phyloP scores from a whole-genome alignment of 2,797 vertebrate genomes.

The Anniella stebbinsi region DNA sequence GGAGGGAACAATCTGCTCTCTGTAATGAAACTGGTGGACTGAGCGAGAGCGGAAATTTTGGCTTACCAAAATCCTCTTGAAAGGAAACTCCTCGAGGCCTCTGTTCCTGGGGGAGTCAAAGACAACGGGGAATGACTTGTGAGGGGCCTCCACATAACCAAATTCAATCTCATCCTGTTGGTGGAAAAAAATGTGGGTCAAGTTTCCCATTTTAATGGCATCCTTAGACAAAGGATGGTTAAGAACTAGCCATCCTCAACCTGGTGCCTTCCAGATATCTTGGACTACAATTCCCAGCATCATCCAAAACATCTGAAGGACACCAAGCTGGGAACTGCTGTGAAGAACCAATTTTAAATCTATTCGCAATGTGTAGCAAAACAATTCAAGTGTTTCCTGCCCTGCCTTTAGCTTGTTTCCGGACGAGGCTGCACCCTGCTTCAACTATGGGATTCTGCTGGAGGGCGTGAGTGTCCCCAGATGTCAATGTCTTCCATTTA shows the following conservation, averaged over 20 bases:
- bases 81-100: slow-evolving; percentile 84
- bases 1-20: not conserved
- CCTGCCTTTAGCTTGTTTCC: too few relatives aligned
- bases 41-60: not conserved
- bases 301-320: too few relatives aligned
- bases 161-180: slow-evolving; percentile 94
- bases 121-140: slow-evolving; percentile 90
- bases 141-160: slow-evolving; percentile 91
- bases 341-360: too few relatives aligned
- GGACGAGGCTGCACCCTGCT: too few relatives aligned
- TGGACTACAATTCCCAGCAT: too few relatives aligned
- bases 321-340: too few relatives aligned
- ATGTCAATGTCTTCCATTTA: too few relatives aligned
- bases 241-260: not conserved
- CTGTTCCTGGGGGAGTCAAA: slow-evolving; percentile 93
- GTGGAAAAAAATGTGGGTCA: not conserved
- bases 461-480: too few relatives aligned
- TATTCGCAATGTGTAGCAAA: too few relatives aligned
- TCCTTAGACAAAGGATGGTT: not conserved
- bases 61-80: slow-evolving; percentile 77
- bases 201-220: rapidly evolving
- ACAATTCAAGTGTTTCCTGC: too few relatives aligned
- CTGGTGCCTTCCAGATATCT: not conserved
- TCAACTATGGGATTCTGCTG: too few relatives aligned
- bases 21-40: not conserved